Conservation (phyloP, 2,888 invertebrate genomes). For the Caenorhabditis plicata region DNA sequence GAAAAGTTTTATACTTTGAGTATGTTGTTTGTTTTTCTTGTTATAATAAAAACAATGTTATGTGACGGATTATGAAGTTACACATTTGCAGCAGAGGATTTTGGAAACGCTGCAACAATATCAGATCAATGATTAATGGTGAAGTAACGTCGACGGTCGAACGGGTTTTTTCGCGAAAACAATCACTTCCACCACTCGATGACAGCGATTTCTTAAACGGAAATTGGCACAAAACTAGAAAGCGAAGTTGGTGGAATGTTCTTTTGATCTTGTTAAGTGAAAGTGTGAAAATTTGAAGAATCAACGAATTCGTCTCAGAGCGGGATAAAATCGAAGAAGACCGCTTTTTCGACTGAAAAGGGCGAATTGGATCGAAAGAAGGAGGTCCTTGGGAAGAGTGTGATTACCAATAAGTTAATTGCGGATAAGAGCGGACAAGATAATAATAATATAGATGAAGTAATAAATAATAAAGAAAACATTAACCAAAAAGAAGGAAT, state of each 20-base stretch:
- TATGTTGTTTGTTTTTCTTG: neutral
- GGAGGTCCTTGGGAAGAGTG: too few species aligned
- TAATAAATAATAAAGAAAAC: too few species aligned
- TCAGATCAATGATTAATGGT: conserved; percentile 8
- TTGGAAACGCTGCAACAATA: conserved; percentile 16
- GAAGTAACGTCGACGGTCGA: conserved; percentile 5
- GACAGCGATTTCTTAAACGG: conserved; percentile 22
- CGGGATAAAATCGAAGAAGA: too few species aligned
- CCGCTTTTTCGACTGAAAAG: too few species aligned
- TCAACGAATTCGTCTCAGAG: too few species aligned
- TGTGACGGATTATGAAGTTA: too few species aligned
- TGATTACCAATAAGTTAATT: too few species aligned
- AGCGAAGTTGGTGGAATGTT: neutral
- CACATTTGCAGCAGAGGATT: conserved; percentile 12
- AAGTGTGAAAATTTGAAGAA: neutral
- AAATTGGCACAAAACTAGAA: conserved; percentile 9
- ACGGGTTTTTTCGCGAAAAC: conserved; percentile 15
- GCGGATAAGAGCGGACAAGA: too few species aligned
- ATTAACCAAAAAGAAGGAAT: neutral
- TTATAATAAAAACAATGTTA: neutral
- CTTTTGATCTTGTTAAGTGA: neutral
- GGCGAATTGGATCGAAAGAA: too few species aligned
- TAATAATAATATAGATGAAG: too few species aligned
- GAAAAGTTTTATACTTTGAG: conserved; percentile 26
- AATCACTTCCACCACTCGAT: conserved; percentile 6